Evolutionary conservation across 2,797 vertebrate species (phyloP).

Genomic region (Anableps anableps): DNA sequence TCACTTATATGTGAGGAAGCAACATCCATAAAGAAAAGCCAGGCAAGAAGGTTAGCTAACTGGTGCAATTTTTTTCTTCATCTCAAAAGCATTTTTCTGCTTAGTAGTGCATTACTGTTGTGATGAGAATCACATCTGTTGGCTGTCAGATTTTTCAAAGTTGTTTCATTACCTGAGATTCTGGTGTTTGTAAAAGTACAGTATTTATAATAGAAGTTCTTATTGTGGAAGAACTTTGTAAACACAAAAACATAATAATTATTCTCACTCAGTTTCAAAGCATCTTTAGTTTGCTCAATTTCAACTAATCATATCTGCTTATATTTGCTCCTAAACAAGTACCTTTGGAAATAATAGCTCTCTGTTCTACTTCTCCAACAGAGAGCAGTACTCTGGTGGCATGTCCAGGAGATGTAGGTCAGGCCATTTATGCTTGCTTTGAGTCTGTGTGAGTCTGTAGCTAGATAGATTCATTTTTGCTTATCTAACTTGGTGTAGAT

Average conservation of each 20-base stretch:
- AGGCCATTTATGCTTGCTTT: constrained; percentile 4
- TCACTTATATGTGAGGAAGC: too few species aligned
- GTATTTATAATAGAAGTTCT: background rate
- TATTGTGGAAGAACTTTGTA: background rate
- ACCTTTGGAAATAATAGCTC: constrained; percentile 4
- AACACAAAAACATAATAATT: background rate
- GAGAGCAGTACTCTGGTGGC: constrained; percentile 32
- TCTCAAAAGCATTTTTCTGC: background rate
- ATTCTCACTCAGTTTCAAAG: background rate
- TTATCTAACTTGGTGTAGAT: background rate
- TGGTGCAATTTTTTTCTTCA: background rate
- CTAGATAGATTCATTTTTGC: background rate
- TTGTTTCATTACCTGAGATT: too few species aligned
- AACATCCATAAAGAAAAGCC: too few species aligned
- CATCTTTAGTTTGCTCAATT: background rate
- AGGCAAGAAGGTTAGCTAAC: too few species aligned
- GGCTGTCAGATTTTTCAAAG: too few species aligned
- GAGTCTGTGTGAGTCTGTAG: background rate
- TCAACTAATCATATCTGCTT: background rate
- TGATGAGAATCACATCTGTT: background rate
- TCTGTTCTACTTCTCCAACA: constrained; percentile 15
- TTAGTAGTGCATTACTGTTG: background rate
- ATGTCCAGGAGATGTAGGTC: constrained; percentile 34
- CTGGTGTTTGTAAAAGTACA: too few species aligned
- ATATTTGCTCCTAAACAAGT: background rate